Conservation (phyloP, 2,113 vertebrate genomes). For the Atractosteus spatula region DNA sequence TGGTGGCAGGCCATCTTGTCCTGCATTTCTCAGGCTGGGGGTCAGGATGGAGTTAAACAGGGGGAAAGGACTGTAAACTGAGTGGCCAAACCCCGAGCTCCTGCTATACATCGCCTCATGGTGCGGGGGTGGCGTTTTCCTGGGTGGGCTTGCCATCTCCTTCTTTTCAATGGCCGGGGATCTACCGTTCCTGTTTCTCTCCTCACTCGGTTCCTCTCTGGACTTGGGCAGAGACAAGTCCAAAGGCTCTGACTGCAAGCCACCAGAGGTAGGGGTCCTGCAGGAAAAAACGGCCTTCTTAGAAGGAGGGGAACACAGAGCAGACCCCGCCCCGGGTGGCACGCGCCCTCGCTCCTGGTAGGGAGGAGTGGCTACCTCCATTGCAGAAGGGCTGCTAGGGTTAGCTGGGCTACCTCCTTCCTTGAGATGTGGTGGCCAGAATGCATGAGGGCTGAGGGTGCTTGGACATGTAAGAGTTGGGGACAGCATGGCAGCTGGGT, state of each 20-base stretch:
- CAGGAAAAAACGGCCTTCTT: conserved; percentile 22
- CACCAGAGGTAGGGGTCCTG: conserved; percentile 34
- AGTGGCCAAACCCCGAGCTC: conserved; percentile 41
- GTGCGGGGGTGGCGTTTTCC: conserved; percentile 42
- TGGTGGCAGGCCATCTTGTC: conserved; percentile 49
- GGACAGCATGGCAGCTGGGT: conserved; percentile 54
- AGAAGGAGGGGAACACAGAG: conserved; percentile 35
- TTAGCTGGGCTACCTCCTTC: conserved; percentile 48
- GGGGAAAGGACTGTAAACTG: conserved; percentile 53
- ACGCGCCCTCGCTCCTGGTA: conserved; percentile 38
- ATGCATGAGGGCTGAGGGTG: conserved; percentile 26
- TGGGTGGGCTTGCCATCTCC: conserved; percentile 16
- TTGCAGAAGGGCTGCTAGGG: conserved; percentile 29
- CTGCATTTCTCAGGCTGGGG: conserved; percentile 43
- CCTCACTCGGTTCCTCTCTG: conserved; percentile 24
- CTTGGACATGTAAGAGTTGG: conserved; percentile 41
- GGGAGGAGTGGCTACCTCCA: conserved; percentile 46
- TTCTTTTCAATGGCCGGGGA: conserved; percentile 8
- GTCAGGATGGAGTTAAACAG: conserved; percentile 50
- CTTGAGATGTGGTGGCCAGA: conserved; percentile 41
- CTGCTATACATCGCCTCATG: conserved; percentile 32
- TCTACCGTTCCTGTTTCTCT: conserved; percentile 20
- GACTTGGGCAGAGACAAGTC: conserved; percentile 71
- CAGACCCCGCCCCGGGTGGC: conserved; percentile 45
- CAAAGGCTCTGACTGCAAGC: conserved; percentile 64